Percentiles rank a stretch among this genome's conserved stretches.
Evolutionary conservation across 2,888 invertebrate species (phyloP).

Genomic region (Halictus quadricinctus): DNA sequence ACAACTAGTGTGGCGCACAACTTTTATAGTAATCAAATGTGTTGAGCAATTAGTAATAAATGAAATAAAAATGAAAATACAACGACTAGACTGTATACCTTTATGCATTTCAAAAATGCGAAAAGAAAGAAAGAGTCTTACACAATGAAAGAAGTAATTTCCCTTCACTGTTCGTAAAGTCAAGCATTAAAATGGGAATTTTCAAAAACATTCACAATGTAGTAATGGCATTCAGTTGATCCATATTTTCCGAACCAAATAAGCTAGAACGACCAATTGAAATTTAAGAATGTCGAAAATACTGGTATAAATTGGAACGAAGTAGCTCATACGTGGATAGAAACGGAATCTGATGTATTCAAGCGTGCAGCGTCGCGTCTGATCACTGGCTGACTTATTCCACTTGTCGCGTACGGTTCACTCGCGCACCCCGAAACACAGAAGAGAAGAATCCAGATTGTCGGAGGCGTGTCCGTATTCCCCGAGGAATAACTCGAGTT

Average conservation of each 20-base stretch:
- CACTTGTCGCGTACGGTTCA: slow-evolving; percentile 25
- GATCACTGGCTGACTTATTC: slow-evolving; percentile 15
- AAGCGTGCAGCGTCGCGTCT: slow-evolving; percentile 8
- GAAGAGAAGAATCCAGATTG: slow-evolving; percentile 24
- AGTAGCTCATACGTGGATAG: not conserved
- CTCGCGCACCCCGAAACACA: too few relatives aligned
- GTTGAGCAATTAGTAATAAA: not conserved
- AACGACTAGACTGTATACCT: too few relatives aligned
- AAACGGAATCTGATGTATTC: not conserved
- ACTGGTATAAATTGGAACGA: not conserved
- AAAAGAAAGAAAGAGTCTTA: not conserved
- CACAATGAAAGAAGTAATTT: not conserved
- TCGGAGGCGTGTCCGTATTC: not conserved
- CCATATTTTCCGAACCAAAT: not conserved
- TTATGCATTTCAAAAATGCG: too few relatives aligned
- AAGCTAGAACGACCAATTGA: not conserved
- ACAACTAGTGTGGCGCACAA: not conserved
- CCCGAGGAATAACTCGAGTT: slow-evolving; percentile 7
- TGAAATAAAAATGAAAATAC: too few relatives aligned
- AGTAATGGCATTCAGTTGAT: not conserved
- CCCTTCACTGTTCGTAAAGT: not conserved
- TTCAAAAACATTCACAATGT: too few relatives aligned
- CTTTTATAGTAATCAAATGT: not conserved
- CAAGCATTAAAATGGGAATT: not conserved
- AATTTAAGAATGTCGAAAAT: not conserved